These are phyloP conservation scores for Apotomis betuletana DNA, from an alignment of 2,888 invertebrate genomes.

Conservation along the genomic window DNA sequence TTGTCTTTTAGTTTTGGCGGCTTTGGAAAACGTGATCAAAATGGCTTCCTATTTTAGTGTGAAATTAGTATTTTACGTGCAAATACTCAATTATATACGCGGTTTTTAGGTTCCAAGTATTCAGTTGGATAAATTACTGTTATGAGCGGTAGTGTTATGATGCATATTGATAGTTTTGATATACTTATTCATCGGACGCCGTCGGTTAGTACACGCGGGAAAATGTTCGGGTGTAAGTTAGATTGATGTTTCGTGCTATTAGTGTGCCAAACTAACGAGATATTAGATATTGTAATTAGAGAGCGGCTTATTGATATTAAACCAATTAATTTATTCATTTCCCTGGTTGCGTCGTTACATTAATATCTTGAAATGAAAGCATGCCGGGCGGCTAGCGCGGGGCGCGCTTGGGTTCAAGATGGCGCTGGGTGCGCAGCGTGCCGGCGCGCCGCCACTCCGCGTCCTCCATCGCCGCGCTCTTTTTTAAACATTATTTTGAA, in stretches of 20 bases:
- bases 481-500: slow-evolving; percentile 59
- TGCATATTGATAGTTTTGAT: slow-evolving; percentile 55
- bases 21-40: slow-evolving; percentile 79
- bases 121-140: slow-evolving; percentile 20
- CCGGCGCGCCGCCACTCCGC: slow-evolving; percentile 61
- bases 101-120: slow-evolving; percentile 35
- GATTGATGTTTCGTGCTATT: slow-evolving; percentile 26
- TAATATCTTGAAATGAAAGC: slow-evolving; percentile 59
- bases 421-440: slow-evolving; percentile 80
- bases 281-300: neutral
- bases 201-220: slow-evolving; percentile 72
- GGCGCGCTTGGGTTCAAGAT: slow-evolving; percentile 72
- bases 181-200: slow-evolving; percentile 62
- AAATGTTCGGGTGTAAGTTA: slow-evolving; percentile 52
- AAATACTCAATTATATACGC: slow-evolving; percentile 43
- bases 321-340: slow-evolving; percentile 32
- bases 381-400: slow-evolving; percentile 69
- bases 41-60: slow-evolving; percentile 80
- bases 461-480: slow-evolving; percentile 62
- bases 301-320: slow-evolving; percentile 8
- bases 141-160: slow-evolving; percentile 47
- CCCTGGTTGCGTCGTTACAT: slow-evolving; percentile 34
- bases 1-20: slow-evolving; percentile 72
- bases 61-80: slow-evolving; percentile 58
- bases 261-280: neutral